A percentile compares a stretch with the other conserved stretches of the same genome.
These are phyloP conservation scores for Drosophila siamana DNA, from an alignment of 2,888 invertebrate species.

Conservation along the genomic window DNA sequence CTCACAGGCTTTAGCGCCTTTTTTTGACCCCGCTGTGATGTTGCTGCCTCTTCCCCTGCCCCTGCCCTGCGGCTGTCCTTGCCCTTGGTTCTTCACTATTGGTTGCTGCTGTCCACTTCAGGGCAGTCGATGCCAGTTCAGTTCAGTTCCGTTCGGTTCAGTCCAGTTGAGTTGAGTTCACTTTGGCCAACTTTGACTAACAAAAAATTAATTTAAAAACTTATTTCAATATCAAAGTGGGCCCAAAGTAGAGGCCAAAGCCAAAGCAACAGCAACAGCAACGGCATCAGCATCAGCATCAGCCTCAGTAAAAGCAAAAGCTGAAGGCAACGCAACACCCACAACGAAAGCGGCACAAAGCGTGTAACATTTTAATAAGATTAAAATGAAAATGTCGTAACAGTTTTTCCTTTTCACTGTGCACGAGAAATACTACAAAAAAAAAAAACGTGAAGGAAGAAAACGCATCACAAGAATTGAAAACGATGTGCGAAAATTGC, in stretches of 20 bases:
- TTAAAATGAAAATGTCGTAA: slow-evolving; percentile 81
- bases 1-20: not conserved
- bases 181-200: slow-evolving; percentile 65
- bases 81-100: not conserved
- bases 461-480: slow-evolving; percentile 17
- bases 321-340: not conserved
- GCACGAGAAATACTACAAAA: slow-evolving; percentile 6
- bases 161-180: slow-evolving; percentile 50
- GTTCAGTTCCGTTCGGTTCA: slow-evolving; percentile 37
- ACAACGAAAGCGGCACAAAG: slow-evolving; percentile 47
- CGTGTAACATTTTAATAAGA: slow-evolving; percentile 79
- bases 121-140: slow-evolving; percentile 7
- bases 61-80: no score
- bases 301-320: not conserved
- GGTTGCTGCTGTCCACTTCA: slow-evolving; percentile 4
- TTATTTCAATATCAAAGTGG: slow-evolving; percentile 78
- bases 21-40: slow-evolving; percentile 3
- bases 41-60: no score
- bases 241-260: slow-evolving; percentile 32
- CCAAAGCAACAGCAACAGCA: no score
- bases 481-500: slow-evolving; percentile 46
- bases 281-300: no score
- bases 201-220: slow-evolving; percentile 80
- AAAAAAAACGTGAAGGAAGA: not conserved
- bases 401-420: slow-evolving; percentile 53